Base-by-base conservation (phyloP, 2,113 vertebrate species). In the Microtus montanus region DNA sequence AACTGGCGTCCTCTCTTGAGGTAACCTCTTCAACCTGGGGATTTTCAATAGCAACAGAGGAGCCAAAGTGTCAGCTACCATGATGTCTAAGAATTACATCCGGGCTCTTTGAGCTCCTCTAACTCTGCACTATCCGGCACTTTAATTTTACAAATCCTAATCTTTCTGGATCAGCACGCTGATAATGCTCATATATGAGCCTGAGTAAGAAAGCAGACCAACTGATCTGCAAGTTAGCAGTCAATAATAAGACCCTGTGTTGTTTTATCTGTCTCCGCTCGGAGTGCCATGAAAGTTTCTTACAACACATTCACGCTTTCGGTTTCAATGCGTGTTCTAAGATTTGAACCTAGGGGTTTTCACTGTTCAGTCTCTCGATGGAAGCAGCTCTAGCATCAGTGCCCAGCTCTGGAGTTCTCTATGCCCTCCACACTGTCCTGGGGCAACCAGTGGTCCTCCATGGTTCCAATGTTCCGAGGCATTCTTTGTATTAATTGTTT, bases 321-420 rank as follows among this genome's bases (percentile, higher is more conserved):
- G 28, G 17, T 86, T 87, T 95, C 61, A 68, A 64, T 83, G 88
- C 54, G 61, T 47, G 2, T 94, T 85, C 96, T 96, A 93, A 95
- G 91, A 91, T 74, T 78, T 78, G 33, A 86, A 85, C 70, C 61
- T 95, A 52, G 49, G 91, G 41, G 47, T 91, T 91, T 93, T 66
- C 47, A 47, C 41, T 79, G 92, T 49, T 64, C 17, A 17, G 1
- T 91, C 41, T 68, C 54, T 93, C 11, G 22, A 19, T 44, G 64
- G 24, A 95, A 92, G 44, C 19, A 66, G 15, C 52, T 74, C 52
- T 74, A 87, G 54, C 63, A 54, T 84, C 13, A 80, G 11, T 58
- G 61, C 63, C 44, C 41, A 70, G 70, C 70, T 93, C 52, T 89
- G 47, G 38, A 89, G 82, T 83, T 91, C 44, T n/a, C 78, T 35